phyloP scores from a whole-genome alignment of 2,888 invertebrate genomes.

The Microdon myrmicae region DNA sequence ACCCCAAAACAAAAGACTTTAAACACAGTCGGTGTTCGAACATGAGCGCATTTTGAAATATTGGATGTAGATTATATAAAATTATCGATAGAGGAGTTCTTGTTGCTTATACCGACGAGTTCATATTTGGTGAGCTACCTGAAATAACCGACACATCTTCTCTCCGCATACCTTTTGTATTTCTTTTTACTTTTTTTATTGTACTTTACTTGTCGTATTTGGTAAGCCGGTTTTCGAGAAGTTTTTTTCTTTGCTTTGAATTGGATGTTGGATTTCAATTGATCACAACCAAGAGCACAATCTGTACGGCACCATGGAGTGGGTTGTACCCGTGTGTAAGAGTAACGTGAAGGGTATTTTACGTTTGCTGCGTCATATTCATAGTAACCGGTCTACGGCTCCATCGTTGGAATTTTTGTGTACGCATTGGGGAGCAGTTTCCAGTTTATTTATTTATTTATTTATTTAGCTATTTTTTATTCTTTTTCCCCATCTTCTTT shows the following conservation, averaged over 20 bases:
- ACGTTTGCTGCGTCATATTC: slow-evolving; percentile 51
- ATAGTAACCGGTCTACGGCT: slow-evolving; percentile 46
- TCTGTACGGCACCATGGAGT: slow-evolving; percentile 42
- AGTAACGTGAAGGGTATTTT: slow-evolving; percentile 41
- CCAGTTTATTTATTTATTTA: slow-evolving; percentile 12
- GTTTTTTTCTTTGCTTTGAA: slow-evolving; percentile 31
- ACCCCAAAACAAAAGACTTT: too few species aligned
- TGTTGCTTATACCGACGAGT: too few species aligned
- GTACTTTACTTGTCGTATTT: too few species aligned
- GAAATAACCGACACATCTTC: slow-evolving; percentile 28
- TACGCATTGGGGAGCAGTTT: slow-evolving; percentile 41
- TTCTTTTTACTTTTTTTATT: slow-evolving; percentile 2
- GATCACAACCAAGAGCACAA: slow-evolving; percentile 47
- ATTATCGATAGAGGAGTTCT: too few species aligned
- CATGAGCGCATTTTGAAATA: too few species aligned
- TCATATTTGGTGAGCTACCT: slow-evolving; percentile 42
- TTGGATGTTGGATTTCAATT: slow-evolving; percentile 33
- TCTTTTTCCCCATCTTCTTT: too few species aligned
- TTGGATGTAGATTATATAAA: too few species aligned
- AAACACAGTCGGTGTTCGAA: too few species aligned
- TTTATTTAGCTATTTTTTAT: not conserved
- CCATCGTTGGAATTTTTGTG: slow-evolving; percentile 43
- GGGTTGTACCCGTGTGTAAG: slow-evolving; percentile 28
- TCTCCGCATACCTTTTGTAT: slow-evolving; percentile 25
- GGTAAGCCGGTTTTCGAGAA: slow-evolving; percentile 43